A percentile compares a stretch with the other conserved stretches of the same genome.
Conservation (phyloP, 1,140 invertebrate genomes). For the Cotesia vestalis region DNA sequence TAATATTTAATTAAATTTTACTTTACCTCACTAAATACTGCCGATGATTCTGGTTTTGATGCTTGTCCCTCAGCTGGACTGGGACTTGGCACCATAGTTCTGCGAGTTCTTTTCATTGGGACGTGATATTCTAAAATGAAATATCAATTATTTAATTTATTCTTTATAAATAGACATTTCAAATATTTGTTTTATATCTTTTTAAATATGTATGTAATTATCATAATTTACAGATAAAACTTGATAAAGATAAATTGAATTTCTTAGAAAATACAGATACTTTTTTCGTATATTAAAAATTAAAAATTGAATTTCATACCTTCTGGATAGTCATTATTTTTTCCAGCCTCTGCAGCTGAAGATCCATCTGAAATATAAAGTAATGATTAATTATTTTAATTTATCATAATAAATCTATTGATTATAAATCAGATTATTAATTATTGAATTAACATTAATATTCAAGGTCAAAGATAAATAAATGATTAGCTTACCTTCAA, state of each 20-base stretch:
- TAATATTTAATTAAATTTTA: constrained; percentile 14
- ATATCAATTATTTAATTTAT: constrained; percentile 6
- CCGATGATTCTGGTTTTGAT: constrained; percentile 65
- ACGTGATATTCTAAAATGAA: constrained; percentile 45
- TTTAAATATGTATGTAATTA: too few relatives aligned
- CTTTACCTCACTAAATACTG: constrained; percentile 60
- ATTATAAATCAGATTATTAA: too few relatives aligned
- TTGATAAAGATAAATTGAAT: background rate
- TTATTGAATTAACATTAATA: background rate
- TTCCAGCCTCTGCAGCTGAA: constrained; percentile 44
- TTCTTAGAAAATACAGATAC: background rate
- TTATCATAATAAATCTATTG: too few relatives aligned
- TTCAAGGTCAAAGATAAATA: background rate
- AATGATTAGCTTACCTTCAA: constrained; percentile 50
- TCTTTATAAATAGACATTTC: background rate
- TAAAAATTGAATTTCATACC: constrained; percentile 44
- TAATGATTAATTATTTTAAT: background rate
- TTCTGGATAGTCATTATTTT: constrained; percentile 56
- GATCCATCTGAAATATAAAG: constrained; percentile 42
- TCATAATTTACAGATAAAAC: too few relatives aligned
- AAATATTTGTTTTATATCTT: background rate
- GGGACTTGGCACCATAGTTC: constrained; percentile 61
- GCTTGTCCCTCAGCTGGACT: constrained; percentile 63
- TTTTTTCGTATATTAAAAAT: background rate
- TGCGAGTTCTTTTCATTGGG: constrained; percentile 55